Conservation (phyloP, 1,140 invertebrate species). For the Cataglyphis hispanica region DNA sequence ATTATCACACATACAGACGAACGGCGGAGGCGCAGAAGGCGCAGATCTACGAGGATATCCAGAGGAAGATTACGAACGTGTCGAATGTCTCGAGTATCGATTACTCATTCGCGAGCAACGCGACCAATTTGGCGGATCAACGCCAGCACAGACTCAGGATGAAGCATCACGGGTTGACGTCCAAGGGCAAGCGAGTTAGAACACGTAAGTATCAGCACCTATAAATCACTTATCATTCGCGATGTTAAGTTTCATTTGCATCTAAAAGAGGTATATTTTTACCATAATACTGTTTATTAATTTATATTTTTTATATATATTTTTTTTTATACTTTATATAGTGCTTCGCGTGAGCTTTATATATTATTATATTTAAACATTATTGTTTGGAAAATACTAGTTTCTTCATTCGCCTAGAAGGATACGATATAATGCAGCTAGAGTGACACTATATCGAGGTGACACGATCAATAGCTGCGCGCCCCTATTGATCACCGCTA, state of each 20-base stretch:
- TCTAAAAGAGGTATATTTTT: background rate
- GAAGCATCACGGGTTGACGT: constrained; percentile 81
- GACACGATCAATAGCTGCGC: constrained; percentile 11
- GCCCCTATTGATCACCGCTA: background rate
- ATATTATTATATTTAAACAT: background rate
- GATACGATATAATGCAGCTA: constrained; percentile 6
- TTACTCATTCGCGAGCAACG: constrained; percentile 68
- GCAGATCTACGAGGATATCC: constrained; percentile 82
- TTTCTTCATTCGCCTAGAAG: background rate
- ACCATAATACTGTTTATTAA: background rate
- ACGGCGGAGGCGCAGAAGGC: constrained; percentile 78
- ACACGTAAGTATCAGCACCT: constrained; percentile 77
- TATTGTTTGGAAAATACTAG: background rate
- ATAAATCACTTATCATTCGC: background rate
- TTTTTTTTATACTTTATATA: background rate
- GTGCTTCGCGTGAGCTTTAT: too few species aligned
- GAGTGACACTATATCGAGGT: background rate
- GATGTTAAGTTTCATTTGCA: background rate
- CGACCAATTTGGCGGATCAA: constrained; percentile 70
- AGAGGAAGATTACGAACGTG: constrained; percentile 80
- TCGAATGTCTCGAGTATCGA: constrained; percentile 63
- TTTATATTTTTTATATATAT: background rate
- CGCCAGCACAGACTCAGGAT: constrained; percentile 81
- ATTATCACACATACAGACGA: constrained; percentile 75
- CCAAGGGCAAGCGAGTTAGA: constrained; percentile 82